Evolutionary conservation across 2,797 vertebrate species (phyloP).

Genomic region (Scolopax rusticola): DNA sequence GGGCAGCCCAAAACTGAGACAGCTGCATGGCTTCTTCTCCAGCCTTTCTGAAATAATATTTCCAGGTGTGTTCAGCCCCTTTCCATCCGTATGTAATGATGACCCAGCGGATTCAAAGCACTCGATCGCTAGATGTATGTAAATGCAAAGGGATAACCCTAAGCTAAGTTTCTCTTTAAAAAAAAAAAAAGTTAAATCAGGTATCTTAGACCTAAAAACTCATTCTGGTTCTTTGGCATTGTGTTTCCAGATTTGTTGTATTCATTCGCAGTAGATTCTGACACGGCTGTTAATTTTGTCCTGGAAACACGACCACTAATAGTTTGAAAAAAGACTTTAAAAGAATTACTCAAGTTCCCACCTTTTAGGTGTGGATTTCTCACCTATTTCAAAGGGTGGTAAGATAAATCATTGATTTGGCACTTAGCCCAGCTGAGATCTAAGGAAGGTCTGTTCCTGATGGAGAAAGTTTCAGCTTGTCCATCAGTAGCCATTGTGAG

Average conservation of each 20-base stretch:
- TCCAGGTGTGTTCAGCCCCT: neutral
- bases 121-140: neutral
- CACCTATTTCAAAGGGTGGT: neutral
- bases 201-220: neutral
- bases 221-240: neutral
- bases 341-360: neutral
- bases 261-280: neutral
- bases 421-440: neutral
- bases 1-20: neutral
- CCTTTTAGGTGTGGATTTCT: neutral
- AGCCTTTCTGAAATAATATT: neutral
- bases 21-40: neutral
- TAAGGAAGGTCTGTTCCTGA: neutral
- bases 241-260: neutral
- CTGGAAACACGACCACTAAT: neutral
- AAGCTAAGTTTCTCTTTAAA: neutral
- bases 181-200: neutral
- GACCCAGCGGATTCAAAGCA: neutral
- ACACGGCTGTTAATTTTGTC: neutral
- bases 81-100: neutral
- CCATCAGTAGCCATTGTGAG: neutral
- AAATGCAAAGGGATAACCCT: neutral
- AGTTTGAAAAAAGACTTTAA: neutral
- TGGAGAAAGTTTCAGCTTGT: neutral
- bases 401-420: neutral